A percentile compares a stretch with the other conserved stretches of the same genome.
Conservation (phyloP, 2,888 invertebrate species). For the Subacronicta megacephala region DNA sequence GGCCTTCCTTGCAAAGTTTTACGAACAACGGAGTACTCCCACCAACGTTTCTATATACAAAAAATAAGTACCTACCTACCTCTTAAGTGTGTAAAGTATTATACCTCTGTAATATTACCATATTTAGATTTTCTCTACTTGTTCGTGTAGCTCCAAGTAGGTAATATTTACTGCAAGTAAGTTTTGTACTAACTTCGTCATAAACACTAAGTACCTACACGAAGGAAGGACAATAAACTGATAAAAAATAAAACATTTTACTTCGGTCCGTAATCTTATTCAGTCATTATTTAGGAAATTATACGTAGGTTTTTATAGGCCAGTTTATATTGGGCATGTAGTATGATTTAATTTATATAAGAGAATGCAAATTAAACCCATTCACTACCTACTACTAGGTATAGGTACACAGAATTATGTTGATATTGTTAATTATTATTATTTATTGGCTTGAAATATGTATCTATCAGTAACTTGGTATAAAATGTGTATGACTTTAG, state of each 20-base stretch:
- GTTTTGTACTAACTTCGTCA: neutral
- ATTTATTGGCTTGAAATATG: neutral
- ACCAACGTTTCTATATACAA: no score
- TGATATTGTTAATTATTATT: neutral
- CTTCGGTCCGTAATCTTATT: no score
- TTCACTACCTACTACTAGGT: neutral
- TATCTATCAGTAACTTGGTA: constrained; percentile 5
- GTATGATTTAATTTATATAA: no score
- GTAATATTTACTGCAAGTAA: neutral
- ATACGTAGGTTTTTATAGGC: no score
- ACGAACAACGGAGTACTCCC: no score
- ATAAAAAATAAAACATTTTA: neutral
- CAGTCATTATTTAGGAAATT: no score
- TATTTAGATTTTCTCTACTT: neutral
- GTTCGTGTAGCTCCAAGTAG: neutral
- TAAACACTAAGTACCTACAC: neutral
- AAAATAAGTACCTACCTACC: neutral
- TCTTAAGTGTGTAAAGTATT: neutral
- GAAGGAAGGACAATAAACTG: neutral
- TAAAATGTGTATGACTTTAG: constrained; percentile 58
- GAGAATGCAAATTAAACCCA: no score
- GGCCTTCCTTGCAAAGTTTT: no score
- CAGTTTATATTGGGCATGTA: no score
- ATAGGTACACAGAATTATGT: neutral
- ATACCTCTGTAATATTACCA: neutral